phyloP scores from a whole-genome alignment of 1,140 invertebrate genomes.

The Rhopalosiphum padi region DNA sequence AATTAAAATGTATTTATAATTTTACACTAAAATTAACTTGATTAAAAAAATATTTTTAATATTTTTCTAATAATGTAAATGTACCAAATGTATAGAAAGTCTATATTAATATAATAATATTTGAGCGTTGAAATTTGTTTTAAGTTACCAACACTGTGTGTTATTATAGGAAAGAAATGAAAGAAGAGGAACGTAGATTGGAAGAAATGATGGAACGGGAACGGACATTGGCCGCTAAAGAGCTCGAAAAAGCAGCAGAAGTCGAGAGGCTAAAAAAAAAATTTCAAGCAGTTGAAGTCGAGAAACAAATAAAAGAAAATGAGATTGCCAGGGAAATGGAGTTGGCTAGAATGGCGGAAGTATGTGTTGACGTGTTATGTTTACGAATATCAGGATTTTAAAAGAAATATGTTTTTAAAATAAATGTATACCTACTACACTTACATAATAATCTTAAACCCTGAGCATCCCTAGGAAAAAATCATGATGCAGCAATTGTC shows the following conservation, averaged over 20 bases:
- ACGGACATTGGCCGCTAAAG: conserved; percentile 22
- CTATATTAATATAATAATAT: no score
- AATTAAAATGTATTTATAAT: no score
- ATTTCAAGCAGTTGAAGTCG: conserved; percentile 64
- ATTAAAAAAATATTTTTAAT: not conserved
- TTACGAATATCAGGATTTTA: not conserved
- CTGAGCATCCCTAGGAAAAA: no score
- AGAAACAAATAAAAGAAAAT: conserved; percentile 63
- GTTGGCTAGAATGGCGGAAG: conserved; percentile 62
- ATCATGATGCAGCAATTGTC: no score
- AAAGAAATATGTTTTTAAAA: not conserved
- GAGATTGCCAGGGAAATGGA: conserved; percentile 62
- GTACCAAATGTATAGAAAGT: not conserved
- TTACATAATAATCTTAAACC: not conserved
- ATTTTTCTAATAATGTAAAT: not conserved
- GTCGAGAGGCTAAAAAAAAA: conserved; percentile 63
- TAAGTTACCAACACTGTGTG: not conserved
- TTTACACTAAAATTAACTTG: no score
- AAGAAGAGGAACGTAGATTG: conserved; percentile 69
- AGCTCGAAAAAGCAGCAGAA: conserved; percentile 42
- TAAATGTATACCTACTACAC: not conserved
- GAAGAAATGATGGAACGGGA: conserved; percentile 71
- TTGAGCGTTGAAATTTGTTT: not conserved
- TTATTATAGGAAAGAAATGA: conserved; percentile 64
- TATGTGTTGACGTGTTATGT: not conserved